Evolutionary conservation across 1,140 invertebrate genomes (phyloP).

Genomic region (Kradibia gibbosae): DNA sequence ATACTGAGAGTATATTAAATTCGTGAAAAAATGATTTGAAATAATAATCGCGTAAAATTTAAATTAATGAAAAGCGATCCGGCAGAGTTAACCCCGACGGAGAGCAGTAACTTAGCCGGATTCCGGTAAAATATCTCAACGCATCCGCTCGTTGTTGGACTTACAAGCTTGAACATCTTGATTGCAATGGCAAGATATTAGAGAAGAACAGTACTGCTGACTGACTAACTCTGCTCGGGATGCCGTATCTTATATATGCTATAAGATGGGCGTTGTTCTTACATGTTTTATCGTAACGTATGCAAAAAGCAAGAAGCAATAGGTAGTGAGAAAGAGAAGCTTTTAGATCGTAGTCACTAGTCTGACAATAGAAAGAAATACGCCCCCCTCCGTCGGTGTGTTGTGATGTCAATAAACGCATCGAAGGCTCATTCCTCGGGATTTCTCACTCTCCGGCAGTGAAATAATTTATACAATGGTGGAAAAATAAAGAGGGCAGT

Average conservation of each 20-base stretch:
- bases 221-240: constrained; percentile 59
- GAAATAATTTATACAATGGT: not conserved
- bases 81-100: too few species aligned
- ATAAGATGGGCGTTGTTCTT: constrained; percentile 5
- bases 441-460: constrained; percentile 6
- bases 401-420: constrained; percentile 21
- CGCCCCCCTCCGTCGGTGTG: constrained; percentile 35
- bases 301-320: not conserved
- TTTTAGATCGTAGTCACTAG: constrained; percentile 3
- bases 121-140: too few species aligned
- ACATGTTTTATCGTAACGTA: not conserved
- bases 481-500: not conserved
- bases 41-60: too few species aligned
- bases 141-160: constrained; percentile 47
- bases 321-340: constrained; percentile 39
- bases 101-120: too few species aligned
- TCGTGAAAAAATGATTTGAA: too few species aligned
- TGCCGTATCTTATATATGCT: constrained; percentile 63
- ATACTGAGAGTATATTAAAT: too few species aligned
- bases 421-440: constrained; percentile 38
- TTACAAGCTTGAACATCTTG: constrained; percentile 70
- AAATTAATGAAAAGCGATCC: too few species aligned
- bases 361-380: constrained; percentile 57
- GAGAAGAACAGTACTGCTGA: constrained; percentile 60
- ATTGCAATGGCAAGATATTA: constrained; percentile 47